phyloP scores from a whole-genome alignment of 2,113 vertebrate genomes.

The Lipotes vexillifer region DNA sequence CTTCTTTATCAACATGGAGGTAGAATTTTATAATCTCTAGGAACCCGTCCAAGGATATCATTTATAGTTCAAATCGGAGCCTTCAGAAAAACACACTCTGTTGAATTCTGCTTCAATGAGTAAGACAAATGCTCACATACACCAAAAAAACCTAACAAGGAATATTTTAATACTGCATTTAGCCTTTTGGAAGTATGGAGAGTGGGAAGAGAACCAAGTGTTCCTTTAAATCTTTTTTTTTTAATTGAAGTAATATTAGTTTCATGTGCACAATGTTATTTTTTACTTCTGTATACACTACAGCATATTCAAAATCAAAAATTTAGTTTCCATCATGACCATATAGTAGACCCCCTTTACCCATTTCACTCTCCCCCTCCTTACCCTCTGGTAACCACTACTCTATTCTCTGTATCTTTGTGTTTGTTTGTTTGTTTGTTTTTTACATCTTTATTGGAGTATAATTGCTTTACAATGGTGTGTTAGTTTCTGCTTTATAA shows the following conservation, averaged over 20 bases:
- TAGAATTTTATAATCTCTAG: background rate
- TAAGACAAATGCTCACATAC: background rate
- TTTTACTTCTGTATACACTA: background rate
- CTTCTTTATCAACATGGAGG: background rate
- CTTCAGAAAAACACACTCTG: background rate
- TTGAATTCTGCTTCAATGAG: background rate
- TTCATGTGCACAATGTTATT: background rate
- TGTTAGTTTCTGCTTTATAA: too few species aligned
- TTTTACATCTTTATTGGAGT: too few species aligned
- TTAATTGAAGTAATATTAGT: background rate
- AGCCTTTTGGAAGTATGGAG: background rate
- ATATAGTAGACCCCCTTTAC: background rate
- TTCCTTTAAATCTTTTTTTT: background rate
- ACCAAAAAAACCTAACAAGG: background rate
- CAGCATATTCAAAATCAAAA: accelerated
- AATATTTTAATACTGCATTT: background rate
- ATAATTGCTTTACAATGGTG: too few species aligned
- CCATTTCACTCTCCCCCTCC: background rate
- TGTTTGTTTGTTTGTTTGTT: background rate
- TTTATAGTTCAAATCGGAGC: background rate
- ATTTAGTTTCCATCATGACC: background rate
- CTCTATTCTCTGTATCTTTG: background rate
- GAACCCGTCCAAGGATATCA: background rate
- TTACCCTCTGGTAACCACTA: background rate
- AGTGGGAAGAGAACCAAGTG: background rate